Conservation (phyloP, 1,140 invertebrate genomes). For the Trinorchestia longiramus region DNA sequence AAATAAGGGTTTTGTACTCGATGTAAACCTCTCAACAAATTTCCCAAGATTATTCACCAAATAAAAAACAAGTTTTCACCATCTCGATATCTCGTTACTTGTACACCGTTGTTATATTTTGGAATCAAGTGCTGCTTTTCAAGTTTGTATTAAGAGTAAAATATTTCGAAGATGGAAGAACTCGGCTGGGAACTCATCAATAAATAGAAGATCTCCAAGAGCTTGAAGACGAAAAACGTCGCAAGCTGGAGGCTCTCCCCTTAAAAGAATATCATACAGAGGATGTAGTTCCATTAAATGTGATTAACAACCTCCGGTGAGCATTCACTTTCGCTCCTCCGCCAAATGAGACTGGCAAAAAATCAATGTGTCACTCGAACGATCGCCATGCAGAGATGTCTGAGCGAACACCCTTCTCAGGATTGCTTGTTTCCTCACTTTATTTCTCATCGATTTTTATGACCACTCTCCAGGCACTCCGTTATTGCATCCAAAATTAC, state of each 20-base stretch:
- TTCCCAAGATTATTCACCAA: no score
- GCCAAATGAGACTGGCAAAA: conserved; percentile 24
- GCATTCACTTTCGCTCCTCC: not conserved
- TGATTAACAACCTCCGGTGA: conserved; percentile 50
- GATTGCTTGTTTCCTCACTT: conserved; percentile 19
- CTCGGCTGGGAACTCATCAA: not conserved
- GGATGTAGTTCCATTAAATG: conserved; percentile 51
- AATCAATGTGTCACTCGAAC: conserved; percentile 15
- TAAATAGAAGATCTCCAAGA: not conserved
- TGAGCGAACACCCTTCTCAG: not conserved
- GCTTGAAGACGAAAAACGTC: not conserved
- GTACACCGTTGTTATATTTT: not conserved
- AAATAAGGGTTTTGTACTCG: no score
- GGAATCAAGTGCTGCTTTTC: no score
- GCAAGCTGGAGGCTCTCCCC: not conserved
- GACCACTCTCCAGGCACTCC: not conserved
- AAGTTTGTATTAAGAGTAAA: no score
- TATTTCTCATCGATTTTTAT: conserved; percentile 39
- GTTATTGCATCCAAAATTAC: not conserved
- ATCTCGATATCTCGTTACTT: not conserved
- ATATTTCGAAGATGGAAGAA: not conserved
- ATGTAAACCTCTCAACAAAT: no score
- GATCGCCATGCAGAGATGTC: not conserved
- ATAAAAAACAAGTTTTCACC: no score
- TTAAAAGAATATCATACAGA: not conserved